Evolutionary conservation across 2,888 invertebrate genomes (phyloP).

Genomic region (Ethmia dodecea): DNA sequence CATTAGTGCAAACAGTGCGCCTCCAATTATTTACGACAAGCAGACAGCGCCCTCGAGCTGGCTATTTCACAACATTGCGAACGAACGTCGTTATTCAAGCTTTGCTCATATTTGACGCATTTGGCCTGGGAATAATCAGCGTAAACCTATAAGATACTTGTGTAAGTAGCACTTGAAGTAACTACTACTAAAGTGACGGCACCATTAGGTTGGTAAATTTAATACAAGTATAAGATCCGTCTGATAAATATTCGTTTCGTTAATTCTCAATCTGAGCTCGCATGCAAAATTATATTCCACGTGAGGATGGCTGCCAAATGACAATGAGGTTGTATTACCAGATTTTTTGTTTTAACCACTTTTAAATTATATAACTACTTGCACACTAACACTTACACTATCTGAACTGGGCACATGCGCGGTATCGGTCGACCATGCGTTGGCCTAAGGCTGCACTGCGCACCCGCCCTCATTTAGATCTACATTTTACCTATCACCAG

Average conservation of each 20-base stretch:
- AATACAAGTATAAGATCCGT: too few species aligned
- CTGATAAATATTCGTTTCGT: too few species aligned
- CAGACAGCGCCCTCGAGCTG: constrained; percentile 24
- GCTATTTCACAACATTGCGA: constrained; percentile 48
- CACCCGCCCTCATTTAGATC: constrained; percentile 34
- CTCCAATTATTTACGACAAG: constrained; percentile 62
- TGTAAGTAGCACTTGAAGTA: too few species aligned
- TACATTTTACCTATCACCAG: constrained; percentile 44
- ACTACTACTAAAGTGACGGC: too few species aligned
- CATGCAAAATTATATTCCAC: too few species aligned
- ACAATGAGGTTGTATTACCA: too few species aligned
- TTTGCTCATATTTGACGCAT: constrained; percentile 28
- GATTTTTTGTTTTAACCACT: too few species aligned
- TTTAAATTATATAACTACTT: too few species aligned
- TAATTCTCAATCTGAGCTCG: too few species aligned
- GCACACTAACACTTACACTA: too few species aligned
- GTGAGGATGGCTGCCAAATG: too few species aligned
- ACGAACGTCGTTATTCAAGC: constrained; percentile 37
- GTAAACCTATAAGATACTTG: not conserved
- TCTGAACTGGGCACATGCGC: not conserved
- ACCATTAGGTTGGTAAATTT: too few species aligned
- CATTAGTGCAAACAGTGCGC: constrained; percentile 61
- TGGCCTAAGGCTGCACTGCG: constrained; percentile 25
- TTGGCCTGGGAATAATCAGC: not conserved
- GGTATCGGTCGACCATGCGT: constrained; percentile 8